These are phyloP conservation scores for Pentamera pediparva DNA, from an alignment of 53 echinoderm and acorn worm genomes.

Conservation along the genomic window DNA sequence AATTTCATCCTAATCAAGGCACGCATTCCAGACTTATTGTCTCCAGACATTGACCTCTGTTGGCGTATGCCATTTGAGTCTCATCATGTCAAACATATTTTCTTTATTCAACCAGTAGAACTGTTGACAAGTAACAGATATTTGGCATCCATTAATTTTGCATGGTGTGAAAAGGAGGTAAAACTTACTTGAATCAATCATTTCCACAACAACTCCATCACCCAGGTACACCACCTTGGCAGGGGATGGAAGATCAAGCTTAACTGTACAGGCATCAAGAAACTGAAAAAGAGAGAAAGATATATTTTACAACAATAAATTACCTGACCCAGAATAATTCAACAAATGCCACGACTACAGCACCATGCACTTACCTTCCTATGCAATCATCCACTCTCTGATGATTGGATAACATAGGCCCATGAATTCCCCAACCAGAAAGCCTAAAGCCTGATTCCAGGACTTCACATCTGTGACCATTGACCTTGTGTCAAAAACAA, in stretches of 20 bases:
- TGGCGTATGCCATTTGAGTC: no score
- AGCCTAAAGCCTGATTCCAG: no score
- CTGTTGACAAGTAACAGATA: not conserved
- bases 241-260: constrained; percentile 64
- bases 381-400: not conserved
- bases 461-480: no score
- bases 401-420: no score
- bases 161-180: not conserved
- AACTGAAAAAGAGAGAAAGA: constrained; percentile 45
- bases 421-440: no score
- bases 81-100: no score
- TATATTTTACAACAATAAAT: not conserved
- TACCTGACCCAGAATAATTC: not conserved
- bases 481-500: no score
- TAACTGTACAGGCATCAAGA: constrained; percentile 72
- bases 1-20: no score
- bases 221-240: constrained; percentile 65
- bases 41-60: no score
- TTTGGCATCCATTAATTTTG: not conserved
- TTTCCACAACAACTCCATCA: constrained; percentile 59
- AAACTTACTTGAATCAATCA: constrained; percentile 70
- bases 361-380: not conserved
- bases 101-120: not conserved
- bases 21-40: no score
- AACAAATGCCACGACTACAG: not conserved